A percentile compares a stretch with the other conserved stretches of the same genome.
phyloP scores from a whole-genome alignment of 37 sponge, comb jelly and placozoan species.

The Aplysina aerophoba region DNA sequence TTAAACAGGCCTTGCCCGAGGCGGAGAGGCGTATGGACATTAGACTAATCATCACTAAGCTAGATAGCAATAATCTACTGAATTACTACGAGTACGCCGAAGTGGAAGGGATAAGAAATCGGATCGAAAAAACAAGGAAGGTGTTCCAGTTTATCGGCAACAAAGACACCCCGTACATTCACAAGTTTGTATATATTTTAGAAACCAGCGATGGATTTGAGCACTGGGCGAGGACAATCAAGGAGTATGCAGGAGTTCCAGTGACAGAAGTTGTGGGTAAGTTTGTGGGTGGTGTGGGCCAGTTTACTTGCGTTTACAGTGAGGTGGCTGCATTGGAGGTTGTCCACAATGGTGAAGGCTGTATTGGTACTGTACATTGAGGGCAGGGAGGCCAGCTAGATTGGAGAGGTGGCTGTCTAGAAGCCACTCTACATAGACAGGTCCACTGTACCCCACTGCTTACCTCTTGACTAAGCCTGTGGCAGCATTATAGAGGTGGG shows the following conservation, averaged over 20 bases:
- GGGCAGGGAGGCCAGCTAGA: no score
- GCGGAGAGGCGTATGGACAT: constrained; percentile 1
- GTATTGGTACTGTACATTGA: no score
- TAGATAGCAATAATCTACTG: not conserved
- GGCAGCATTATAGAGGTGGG: no score
- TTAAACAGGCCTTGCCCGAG: not conserved
- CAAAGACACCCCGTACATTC: not conserved
- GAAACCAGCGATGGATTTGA: not conserved
- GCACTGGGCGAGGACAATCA: constrained; percentile 14
- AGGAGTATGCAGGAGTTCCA: not conserved
- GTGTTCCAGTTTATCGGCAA: not conserved
- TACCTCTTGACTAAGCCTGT: no score
- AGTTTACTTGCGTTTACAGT: no score
- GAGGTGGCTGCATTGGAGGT: no score
- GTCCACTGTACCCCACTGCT: no score
- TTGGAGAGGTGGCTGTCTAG: no score
- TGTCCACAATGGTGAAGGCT: no score
- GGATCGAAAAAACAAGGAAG: constrained; percentile 3
- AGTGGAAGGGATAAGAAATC: not conserved
- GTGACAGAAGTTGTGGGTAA: not conserved
- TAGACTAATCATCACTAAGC: not conserved
- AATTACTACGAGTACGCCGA: constrained; percentile 18
- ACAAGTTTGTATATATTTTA: constrained; percentile 17
- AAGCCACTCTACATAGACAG: no score
- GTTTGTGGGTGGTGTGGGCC: no score